A percentile compares a stretch with the other conserved stretches of the same genome.
phyloP scores from a whole-genome alignment of 2,888 invertebrate species.

The Fabriciana adippe region DNA sequence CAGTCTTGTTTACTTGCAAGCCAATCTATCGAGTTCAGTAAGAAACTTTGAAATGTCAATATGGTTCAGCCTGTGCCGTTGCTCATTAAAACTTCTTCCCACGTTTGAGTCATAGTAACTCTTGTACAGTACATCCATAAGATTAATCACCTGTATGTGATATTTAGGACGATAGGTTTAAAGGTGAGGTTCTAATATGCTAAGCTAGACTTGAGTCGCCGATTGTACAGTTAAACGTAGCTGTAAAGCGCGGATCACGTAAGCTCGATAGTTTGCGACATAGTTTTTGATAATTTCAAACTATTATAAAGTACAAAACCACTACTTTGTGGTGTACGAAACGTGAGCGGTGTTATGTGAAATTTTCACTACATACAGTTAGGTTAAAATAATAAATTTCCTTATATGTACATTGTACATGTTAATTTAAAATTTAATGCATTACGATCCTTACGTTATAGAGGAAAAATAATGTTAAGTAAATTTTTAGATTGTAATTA shows the following conservation, averaged over 20 bases:
- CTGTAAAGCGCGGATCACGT: slow-evolving; percentile 30
- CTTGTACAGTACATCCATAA: slow-evolving; percentile 22
- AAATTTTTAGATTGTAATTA: too few species aligned
- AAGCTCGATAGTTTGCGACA: slow-evolving; percentile 34
- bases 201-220: background rate
- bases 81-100: slow-evolving; percentile 44
- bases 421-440: too few species aligned
- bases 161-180: background rate
- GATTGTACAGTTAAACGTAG: slow-evolving; percentile 23
- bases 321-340: slow-evolving; percentile 23
- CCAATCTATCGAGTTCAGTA: slow-evolving; percentile 32
- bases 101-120: slow-evolving; percentile 40
- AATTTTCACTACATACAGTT: slow-evolving; percentile 11
- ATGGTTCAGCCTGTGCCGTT: slow-evolving; percentile 34
- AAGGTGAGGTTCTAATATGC: background rate
- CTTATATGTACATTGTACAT: too few species aligned
- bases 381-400: too few species aligned
- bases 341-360: slow-evolving; percentile 25
- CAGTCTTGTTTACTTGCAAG: slow-evolving; percentile 24
- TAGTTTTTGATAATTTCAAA: slow-evolving; percentile 36
- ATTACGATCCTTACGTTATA: too few species aligned
- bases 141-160: slow-evolving; percentile 6
- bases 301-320: slow-evolving; percentile 31
- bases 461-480: too few species aligned
- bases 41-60: slow-evolving; percentile 31